These are phyloP conservation scores for Parapsyche elsis DNA, from an alignment of 1,140 invertebrate genomes.

Conservation along the genomic window DNA sequence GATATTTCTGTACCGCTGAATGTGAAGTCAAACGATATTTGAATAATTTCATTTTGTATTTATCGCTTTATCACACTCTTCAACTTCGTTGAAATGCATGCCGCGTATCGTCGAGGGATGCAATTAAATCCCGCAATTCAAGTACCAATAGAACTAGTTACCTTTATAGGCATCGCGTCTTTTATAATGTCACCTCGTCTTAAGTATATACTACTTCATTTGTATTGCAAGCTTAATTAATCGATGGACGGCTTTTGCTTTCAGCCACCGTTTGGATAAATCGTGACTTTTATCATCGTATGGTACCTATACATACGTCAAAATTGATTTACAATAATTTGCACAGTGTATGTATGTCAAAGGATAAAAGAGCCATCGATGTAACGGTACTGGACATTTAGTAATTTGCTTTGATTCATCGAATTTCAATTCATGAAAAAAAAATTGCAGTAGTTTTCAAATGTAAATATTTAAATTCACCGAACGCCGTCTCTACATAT, in stretches of 20 bases:
- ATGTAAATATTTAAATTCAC: too few relatives aligned
- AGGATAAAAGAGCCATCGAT: background rate
- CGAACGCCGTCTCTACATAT: too few relatives aligned
- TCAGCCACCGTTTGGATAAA: too few relatives aligned
- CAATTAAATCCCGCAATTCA: constrained; percentile 20
- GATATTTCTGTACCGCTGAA: too few relatives aligned
- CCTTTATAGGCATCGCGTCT: background rate
- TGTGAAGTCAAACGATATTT: too few relatives aligned
- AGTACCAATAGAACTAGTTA: constrained; percentile 13
- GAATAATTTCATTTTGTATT: background rate
- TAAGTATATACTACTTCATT: background rate
- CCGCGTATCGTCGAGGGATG: background rate
- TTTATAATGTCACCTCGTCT: constrained; percentile 4
- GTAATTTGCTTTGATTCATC: constrained; percentile 3
- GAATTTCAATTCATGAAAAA: background rate
- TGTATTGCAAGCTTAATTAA: background rate
- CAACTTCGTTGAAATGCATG: background rate
- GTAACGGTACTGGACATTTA: background rate
- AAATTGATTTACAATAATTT: too few relatives aligned
- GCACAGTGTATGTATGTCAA: background rate
- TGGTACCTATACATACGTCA: too few relatives aligned
- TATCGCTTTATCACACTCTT: constrained; percentile 8
- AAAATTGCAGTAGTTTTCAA: background rate
- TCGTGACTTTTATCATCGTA: too few relatives aligned
- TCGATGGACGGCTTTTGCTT: too few relatives aligned